These are phyloP conservation scores for Picathartes gymnocephalus DNA, from an alignment of 2,113 vertebrate species.

Conservation along the genomic window DNA sequence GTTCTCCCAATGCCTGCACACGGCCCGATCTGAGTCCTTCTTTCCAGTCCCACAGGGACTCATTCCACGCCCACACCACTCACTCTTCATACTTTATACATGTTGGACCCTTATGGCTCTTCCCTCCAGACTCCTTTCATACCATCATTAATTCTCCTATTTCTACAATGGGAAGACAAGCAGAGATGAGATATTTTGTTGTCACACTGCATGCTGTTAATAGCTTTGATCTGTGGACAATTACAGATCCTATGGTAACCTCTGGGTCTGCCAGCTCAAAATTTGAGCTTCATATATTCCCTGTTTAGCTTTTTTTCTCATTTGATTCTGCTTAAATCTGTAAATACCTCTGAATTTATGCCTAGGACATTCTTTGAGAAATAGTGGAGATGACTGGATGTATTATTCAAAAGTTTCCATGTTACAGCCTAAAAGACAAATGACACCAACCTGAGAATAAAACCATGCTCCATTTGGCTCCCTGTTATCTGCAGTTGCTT, in stretches of 20 bases:
- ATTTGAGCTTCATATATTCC: not conserved
- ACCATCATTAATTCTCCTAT: not conserved
- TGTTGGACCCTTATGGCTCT: not conserved
- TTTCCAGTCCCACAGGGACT: not conserved
- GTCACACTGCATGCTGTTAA: not conserved
- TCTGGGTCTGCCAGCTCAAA: not conserved
- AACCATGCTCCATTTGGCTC: conserved; percentile 32
- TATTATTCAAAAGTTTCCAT: conserved; percentile 40
- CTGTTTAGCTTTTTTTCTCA: not conserved
- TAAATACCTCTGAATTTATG: conserved; percentile 42
- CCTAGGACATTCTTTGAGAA: not conserved
- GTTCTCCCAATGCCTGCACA: not conserved
- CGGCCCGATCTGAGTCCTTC: not conserved
- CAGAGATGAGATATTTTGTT: conserved; percentile 22
- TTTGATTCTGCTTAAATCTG: conserved; percentile 18
- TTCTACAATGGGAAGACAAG: not conserved
- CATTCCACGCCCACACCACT: not conserved
- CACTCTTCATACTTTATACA: not conserved
- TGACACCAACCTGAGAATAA: conserved; percentile 32
- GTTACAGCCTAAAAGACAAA: conserved; percentile 14
- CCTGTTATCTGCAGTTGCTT: not conserved
- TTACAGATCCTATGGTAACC: not conserved
- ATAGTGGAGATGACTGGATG: not conserved
- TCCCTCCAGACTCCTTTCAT: not conserved
- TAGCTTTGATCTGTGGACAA: not conserved